Conservation (phyloP, 2,113 vertebrate species). For the Cynocephalus volans region DNA sequence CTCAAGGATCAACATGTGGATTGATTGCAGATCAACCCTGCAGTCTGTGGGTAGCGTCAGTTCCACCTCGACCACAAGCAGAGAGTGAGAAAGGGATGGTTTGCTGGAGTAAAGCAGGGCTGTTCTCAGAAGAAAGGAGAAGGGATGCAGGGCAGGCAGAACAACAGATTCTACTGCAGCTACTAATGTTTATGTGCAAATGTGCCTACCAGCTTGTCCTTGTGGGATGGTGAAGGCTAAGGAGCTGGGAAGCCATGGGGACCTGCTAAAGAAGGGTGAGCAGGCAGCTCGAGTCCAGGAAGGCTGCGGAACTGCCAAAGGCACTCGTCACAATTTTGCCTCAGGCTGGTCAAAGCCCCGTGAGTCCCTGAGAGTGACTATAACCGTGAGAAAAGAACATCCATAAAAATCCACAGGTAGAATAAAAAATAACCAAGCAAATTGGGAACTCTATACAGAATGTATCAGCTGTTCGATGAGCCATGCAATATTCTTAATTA, state of each 20-base stretch:
- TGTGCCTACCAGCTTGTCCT: not conserved
- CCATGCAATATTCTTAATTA: not conserved
- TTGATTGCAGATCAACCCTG: fast-evolving
- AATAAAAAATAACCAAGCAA: not conserved
- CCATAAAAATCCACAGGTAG: not conserved
- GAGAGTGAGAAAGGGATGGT: not conserved
- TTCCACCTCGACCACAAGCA: not conserved
- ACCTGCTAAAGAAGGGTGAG: not conserved
- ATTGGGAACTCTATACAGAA: not conserved
- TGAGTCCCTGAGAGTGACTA: not conserved
- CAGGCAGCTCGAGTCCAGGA: not conserved
- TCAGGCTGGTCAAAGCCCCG: not conserved
- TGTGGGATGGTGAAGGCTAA: not conserved
- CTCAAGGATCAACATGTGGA: fast-evolving
- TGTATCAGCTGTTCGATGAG: not conserved
- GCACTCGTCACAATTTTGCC: not conserved
- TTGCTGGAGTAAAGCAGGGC: not conserved
- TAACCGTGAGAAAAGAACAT: not conserved
- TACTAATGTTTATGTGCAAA: not conserved
- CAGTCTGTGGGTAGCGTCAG: not conserved
- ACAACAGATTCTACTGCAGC: not conserved
- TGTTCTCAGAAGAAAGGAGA: not conserved
- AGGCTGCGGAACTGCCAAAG: too few relatives aligned
- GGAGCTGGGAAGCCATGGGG: not conserved
- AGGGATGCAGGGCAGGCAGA: not conserved